Conservation (phyloP, 1,140 invertebrate species). For the Aricia agestis region DNA sequence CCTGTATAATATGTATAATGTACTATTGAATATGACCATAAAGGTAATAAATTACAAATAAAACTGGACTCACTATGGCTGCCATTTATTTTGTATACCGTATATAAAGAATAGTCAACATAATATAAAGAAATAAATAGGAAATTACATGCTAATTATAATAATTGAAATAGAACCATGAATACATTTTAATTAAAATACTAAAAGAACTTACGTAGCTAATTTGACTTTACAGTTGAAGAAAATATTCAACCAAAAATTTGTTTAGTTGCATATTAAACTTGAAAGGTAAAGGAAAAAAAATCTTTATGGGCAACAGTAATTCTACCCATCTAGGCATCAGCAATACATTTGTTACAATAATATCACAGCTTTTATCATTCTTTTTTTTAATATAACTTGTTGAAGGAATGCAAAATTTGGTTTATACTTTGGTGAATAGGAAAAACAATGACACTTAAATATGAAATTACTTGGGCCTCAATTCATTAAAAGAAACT, state of each 20-base stretch:
- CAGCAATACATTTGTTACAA: background rate
- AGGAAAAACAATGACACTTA: background rate
- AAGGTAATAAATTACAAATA: background rate
- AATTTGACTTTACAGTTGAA: background rate
- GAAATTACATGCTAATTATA: background rate
- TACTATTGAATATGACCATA: too few species aligned
- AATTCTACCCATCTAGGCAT: too few species aligned
- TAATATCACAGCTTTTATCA: constrained; percentile 10
- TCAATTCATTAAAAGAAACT: background rate
- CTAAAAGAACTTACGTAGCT: background rate
- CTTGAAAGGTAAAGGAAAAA: too few species aligned
- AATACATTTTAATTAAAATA: background rate
- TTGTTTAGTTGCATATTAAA: too few species aligned
- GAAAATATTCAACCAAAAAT: background rate
- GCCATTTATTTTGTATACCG: background rate
- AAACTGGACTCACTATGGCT: background rate
- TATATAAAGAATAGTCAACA: background rate
- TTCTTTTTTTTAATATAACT: background rate
- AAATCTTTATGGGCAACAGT: too few species aligned
- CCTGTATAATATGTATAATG: too few species aligned
- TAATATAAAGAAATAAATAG: background rate
- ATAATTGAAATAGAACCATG: background rate
- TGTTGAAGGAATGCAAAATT: background rate
- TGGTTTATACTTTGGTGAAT: background rate
- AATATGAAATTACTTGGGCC: background rate